A percentile compares a stretch with the other conserved stretches of the same genome.
These are phyloP conservation scores for Thunnus maccoyii DNA, from an alignment of 2,113 vertebrate species.

Conservation along the genomic window DNA sequence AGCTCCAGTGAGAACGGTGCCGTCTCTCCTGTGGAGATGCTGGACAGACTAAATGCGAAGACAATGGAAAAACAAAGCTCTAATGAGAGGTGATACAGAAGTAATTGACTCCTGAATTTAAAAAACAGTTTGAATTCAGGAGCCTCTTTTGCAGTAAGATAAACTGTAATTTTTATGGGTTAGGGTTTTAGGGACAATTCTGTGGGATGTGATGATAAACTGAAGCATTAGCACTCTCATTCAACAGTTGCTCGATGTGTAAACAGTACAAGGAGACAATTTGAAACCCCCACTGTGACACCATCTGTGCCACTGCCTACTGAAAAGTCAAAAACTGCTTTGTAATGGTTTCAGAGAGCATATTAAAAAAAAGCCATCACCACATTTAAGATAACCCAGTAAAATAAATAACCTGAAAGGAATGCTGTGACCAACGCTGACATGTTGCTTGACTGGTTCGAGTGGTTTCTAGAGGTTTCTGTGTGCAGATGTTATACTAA, in stretches of 20 bases:
- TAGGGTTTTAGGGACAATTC: not conserved
- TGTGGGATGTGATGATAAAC: not conserved
- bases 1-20: conserved; percentile 59
- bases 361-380: not conserved
- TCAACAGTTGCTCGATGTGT: not conserved
- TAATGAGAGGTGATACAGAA: conserved; percentile 48
- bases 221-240: not conserved
- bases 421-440: not conserved
- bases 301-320: not conserved
- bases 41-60: not conserved
- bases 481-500: not conserved
- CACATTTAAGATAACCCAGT: not conserved
- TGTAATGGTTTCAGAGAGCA: not conserved
- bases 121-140: not conserved
- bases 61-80: conserved; percentile 22
- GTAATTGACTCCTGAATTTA: not conserved
- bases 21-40: conserved; percentile 45
- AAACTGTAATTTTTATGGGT: not conserved
- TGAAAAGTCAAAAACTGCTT: conserved; percentile 8
- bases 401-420: not conserved
- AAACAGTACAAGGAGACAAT: not conserved
- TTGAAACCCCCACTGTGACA: not conserved
- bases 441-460: conserved; percentile 45
- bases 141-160: not conserved
- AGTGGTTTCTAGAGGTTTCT: conserved; percentile 40